phyloP scores from a whole-genome alignment of 2,797 vertebrate genomes.

The Nannoperca obscura region DNA sequence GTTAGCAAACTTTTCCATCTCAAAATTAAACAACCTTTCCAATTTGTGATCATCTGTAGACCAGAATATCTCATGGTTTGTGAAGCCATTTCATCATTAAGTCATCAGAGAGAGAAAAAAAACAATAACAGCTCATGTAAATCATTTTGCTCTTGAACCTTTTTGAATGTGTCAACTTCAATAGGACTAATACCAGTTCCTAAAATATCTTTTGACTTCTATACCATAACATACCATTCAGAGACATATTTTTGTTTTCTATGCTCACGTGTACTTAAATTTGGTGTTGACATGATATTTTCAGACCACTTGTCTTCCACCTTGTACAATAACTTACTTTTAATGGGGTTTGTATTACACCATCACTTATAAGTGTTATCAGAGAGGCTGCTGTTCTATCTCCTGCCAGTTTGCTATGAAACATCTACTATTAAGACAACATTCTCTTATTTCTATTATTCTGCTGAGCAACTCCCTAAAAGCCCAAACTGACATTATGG shows the following conservation, averaged over 20 bases:
- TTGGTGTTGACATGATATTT: neutral
- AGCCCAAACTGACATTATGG: conserved; percentile 26
- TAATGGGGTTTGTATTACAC: neutral
- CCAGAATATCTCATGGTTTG: neutral
- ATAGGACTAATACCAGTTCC: neutral
- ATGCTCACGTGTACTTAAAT: neutral
- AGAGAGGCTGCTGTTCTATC: neutral
- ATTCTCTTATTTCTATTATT: neutral
- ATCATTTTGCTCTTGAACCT: neutral
- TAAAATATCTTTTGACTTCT: neutral
- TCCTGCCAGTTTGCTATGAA: neutral
- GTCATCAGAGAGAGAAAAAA: neutral
- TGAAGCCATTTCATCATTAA: neutral
- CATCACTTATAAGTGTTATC: neutral
- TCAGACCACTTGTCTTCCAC: neutral
- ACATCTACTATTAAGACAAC: neutral
- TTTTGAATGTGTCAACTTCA: neutral
- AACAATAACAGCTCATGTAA: neutral
- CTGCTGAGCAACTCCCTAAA: conserved; percentile 23
- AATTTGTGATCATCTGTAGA: neutral
- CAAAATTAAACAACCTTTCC: neutral
- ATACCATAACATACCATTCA: neutral
- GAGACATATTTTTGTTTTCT: neutral
- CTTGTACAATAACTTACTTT: neutral
- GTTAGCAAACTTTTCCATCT: too few species aligned